A percentile compares a stretch with the other conserved stretches of the same genome.
phyloP scores from a whole-genome alignment of 2,888 invertebrate species.

The Melanostoma scalare region DNA sequence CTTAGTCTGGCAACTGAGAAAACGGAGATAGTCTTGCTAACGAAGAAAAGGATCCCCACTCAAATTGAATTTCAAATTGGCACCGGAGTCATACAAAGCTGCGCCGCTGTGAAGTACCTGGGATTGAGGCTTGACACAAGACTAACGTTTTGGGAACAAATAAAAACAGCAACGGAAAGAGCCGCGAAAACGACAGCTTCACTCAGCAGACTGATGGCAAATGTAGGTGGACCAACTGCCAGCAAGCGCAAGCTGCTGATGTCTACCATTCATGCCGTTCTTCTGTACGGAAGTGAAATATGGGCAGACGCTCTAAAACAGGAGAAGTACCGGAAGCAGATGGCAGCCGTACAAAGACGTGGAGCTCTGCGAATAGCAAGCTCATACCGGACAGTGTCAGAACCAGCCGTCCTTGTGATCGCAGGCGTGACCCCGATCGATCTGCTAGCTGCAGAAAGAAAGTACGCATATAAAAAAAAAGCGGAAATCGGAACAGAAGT shows the following conservation, averaged over 20 bases:
- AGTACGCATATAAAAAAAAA: background rate
- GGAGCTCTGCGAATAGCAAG: too few relatives aligned
- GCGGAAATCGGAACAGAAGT: too few relatives aligned
- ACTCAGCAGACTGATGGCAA: too few relatives aligned
- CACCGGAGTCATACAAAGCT: background rate
- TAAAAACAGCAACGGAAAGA: background rate
- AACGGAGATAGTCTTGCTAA: background rate
- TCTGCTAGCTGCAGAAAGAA: background rate
- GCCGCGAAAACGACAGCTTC: too few relatives aligned
- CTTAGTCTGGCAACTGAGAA: background rate
- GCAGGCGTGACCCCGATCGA: conserved; percentile 4
- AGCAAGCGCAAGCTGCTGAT: too few relatives aligned
- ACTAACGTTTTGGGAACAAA: conserved; percentile 13
- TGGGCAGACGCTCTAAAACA: too few relatives aligned
- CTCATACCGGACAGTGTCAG: too few relatives aligned
- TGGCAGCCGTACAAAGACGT: too few relatives aligned
- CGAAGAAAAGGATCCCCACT: conserved; percentile 1
- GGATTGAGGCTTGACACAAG: conserved; percentile 12
- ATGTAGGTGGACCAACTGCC: too few relatives aligned
- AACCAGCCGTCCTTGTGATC: background rate
- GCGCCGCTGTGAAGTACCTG: conserved; percentile 10
- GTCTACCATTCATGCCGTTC: too few relatives aligned
- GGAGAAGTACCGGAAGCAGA: too few relatives aligned
- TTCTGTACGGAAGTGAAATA: too few relatives aligned
- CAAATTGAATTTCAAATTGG: background rate